phyloP scores from a whole-genome alignment of 2,888 invertebrate species.

The Thymelicus sylvestris region DNA sequence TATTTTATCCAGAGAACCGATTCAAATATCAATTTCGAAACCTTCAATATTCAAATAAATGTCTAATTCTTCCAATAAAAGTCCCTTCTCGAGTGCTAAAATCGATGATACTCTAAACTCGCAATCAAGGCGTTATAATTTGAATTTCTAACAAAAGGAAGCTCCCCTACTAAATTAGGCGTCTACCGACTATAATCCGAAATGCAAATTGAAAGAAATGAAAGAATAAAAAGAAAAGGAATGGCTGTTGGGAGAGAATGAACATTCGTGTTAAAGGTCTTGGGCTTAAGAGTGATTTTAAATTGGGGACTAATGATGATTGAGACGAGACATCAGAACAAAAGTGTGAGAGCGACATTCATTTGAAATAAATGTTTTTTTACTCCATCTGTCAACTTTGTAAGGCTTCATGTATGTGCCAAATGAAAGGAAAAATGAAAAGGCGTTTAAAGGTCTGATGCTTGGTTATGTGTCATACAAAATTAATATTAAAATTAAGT shows the following conservation, averaged over 20 bases:
- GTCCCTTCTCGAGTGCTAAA: slow-evolving; percentile 16
- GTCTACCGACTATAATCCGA: slow-evolving; percentile 52
- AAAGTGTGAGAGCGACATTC: slow-evolving; percentile 8
- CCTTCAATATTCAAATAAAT: slow-evolving; percentile 27
- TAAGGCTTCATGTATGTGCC: too few species aligned
- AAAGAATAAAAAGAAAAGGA: slow-evolving; percentile 46
- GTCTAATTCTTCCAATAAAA: slow-evolving; percentile 27
- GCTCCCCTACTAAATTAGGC: slow-evolving; percentile 54
- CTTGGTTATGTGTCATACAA: too few species aligned
- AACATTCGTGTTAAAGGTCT: slow-evolving; percentile 14
- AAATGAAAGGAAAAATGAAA: too few species aligned
- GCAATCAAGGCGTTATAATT: slow-evolving; percentile 41
- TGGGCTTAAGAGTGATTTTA: slow-evolving; percentile 10
- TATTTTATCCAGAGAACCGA: not conserved
- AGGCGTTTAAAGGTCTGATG: too few species aligned
- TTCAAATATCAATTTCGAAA: slow-evolving; percentile 16
- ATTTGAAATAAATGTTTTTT: slow-evolving; percentile 6
- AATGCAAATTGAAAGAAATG: slow-evolving; percentile 58
- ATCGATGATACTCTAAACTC: slow-evolving; percentile 37
- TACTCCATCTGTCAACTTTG: not conserved
- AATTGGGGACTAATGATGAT: slow-evolving; percentile 18
- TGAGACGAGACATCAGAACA: slow-evolving; percentile 3
- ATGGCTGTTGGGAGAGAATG: slow-evolving; percentile 28
- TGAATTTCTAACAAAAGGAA: slow-evolving; percentile 41
- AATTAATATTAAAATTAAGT: too few species aligned